Evolutionary conservation across 2,113 vertebrate genomes (phyloP).

Genomic region (Herpailurus yagouaroundi): DNA sequence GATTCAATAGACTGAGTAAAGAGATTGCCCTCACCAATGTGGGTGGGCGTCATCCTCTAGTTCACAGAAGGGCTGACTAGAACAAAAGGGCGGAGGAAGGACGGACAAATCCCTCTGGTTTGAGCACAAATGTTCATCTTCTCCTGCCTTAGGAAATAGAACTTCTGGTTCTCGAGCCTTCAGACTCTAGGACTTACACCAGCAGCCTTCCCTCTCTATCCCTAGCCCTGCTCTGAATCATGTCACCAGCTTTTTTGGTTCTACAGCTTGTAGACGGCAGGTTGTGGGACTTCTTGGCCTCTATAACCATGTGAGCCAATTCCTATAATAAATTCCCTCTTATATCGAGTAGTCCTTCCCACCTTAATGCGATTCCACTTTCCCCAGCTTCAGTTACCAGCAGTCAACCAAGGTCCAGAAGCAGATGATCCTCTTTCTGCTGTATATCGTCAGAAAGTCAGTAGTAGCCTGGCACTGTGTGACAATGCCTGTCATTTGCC

Average conservation of each 20-base stretch:
- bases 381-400: neutral
- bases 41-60: neutral
- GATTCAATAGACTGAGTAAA: neutral
- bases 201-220: neutral
- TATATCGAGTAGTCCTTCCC: neutral
- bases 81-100: neutral
- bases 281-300: neutral
- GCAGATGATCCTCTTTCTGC: neutral
- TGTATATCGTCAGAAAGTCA: neutral
- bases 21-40: neutral
- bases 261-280: neutral
- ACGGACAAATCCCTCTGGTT: neutral
- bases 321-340: neutral
- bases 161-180: neutral
- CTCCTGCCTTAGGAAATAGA: neutral
- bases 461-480: neutral
- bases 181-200: neutral
- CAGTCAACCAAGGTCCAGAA: neutral
- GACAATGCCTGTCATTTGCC: neutral
- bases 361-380: neutral
- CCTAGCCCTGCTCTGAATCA: neutral
- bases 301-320: neutral
- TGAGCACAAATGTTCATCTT: neutral
- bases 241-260: neutral
- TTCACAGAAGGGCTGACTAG: neutral